Conservation (phyloP, 2,888 invertebrate genomes). For the Erynnis tages region DNA sequence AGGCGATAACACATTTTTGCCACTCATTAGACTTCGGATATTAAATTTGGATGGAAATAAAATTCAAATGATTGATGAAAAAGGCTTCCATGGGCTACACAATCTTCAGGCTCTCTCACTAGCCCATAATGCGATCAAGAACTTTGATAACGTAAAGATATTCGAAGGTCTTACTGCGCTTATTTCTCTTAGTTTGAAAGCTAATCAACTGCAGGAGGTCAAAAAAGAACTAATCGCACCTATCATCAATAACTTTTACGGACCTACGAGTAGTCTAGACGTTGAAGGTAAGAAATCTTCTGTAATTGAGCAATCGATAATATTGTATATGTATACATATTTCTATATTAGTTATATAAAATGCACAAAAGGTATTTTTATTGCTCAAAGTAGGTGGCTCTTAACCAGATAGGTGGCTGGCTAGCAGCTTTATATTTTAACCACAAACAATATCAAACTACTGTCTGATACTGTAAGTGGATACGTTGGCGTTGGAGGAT, state of each 20-base stretch:
- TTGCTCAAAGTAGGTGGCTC: no score
- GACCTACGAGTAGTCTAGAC: slow-evolving; percentile 51
- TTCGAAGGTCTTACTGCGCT: slow-evolving; percentile 56
- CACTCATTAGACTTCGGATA: slow-evolving; percentile 51
- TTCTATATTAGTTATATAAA: no score
- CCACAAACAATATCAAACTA: no score
- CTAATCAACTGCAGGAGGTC: slow-evolving; percentile 56
- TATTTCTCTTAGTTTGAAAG: slow-evolving; percentile 55
- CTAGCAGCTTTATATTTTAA: no score
- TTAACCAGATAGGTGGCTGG: no score
- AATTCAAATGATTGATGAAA: slow-evolving; percentile 71
- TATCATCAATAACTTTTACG: slow-evolving; percentile 59
- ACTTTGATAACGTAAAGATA: slow-evolving; percentile 54
- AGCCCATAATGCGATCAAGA: slow-evolving; percentile 56
- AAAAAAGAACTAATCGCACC: slow-evolving; percentile 58
- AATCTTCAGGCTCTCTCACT: slow-evolving; percentile 56
- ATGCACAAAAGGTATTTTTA: no score
- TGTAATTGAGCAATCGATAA: no score
- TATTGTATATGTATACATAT: no score
- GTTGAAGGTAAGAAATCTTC: slow-evolving; percentile 56
- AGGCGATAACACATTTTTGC: slow-evolving; percentile 87
- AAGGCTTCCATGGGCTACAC: slow-evolving; percentile 62
- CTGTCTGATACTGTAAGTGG: no score
- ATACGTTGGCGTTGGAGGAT: no score
- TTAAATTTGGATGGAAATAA: slow-evolving; percentile 67